Percentiles rank a stretch among this genome's conserved stretches.
Evolutionary conservation across 2,113 vertebrate species (phyloP).

Genomic region (Tiliqua scincoides): DNA sequence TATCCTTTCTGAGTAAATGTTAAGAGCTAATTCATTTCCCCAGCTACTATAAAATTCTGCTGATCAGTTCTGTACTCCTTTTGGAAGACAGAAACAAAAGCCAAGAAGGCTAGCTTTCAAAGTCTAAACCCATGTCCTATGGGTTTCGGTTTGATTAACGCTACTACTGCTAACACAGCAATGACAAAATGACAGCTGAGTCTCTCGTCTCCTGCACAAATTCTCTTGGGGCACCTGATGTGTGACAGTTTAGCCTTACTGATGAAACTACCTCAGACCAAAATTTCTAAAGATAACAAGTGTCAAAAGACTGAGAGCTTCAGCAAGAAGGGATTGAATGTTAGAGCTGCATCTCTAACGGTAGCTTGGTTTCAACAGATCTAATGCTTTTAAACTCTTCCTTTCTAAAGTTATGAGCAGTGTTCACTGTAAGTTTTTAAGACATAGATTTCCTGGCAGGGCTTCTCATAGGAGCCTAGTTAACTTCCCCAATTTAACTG

Average conservation of each 20-base stretch:
- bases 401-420: not conserved
- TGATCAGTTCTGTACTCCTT: not conserved
- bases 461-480: not conserved
- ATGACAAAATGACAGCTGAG: not conserved
- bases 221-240: not conserved
- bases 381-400: not conserved
- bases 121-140: not conserved
- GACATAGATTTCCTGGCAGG: not conserved
- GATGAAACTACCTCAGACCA: not conserved
- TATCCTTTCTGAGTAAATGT: not conserved
- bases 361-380: not conserved
- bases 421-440: not conserved
- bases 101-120: not conserved
- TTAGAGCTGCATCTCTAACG: not conserved
- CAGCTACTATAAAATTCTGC: not conserved
- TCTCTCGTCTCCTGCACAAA: not conserved
- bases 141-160: slow-evolving; percentile 44
- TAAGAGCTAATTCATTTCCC: not conserved
- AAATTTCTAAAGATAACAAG: not conserved
- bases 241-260: not conserved
- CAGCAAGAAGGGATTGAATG: slow-evolving; percentile 1
- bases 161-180: not conserved
- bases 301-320: not conserved
- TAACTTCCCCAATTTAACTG: not conserved
- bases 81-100: not conserved